Evolutionary conservation across 2,113 vertebrate species (phyloP).

Genomic region (Leptocoma aspasia): DNA sequence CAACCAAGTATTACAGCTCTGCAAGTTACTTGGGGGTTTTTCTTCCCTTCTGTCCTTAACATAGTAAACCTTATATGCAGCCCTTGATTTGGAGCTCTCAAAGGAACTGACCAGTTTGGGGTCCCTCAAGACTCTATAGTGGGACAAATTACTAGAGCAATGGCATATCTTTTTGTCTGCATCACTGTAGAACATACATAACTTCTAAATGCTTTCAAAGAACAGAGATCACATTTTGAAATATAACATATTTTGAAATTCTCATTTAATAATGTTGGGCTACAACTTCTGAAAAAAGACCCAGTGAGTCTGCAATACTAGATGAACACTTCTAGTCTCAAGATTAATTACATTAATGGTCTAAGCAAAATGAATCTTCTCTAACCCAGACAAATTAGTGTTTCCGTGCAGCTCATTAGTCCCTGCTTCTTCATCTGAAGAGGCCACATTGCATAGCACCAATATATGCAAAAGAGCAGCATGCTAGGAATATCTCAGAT

Average conservation of each 20-base stretch:
- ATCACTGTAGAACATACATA: not conserved
- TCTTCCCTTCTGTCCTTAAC: not conserved
- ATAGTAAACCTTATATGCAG: not conserved
- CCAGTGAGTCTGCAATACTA: not conserved
- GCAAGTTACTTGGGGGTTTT: not conserved
- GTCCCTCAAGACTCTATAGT: not conserved
- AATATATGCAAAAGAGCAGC: not conserved
- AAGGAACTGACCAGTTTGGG: not conserved
- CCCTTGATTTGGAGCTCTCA: not conserved
- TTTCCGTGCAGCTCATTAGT: constrained; percentile 58
- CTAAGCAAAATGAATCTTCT: constrained; percentile 53
- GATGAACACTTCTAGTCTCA: constrained; percentile 21
- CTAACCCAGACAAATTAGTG: constrained; percentile 60
- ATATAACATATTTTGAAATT: not conserved
- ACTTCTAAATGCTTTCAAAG: not conserved
- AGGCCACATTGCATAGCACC: constrained; percentile 7
- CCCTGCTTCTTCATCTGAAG: constrained; percentile 40
- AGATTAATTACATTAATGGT: constrained; percentile 36
- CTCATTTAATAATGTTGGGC: not conserved
- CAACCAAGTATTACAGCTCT: not conserved
- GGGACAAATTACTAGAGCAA: not conserved
- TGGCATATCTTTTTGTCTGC: not conserved
- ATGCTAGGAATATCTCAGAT: not conserved
- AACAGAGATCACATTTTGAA: not conserved
- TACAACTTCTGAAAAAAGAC: not conserved